phyloP scores from a whole-genome alignment of 2,797 vertebrate species.

The Podargus strigoides region DNA sequence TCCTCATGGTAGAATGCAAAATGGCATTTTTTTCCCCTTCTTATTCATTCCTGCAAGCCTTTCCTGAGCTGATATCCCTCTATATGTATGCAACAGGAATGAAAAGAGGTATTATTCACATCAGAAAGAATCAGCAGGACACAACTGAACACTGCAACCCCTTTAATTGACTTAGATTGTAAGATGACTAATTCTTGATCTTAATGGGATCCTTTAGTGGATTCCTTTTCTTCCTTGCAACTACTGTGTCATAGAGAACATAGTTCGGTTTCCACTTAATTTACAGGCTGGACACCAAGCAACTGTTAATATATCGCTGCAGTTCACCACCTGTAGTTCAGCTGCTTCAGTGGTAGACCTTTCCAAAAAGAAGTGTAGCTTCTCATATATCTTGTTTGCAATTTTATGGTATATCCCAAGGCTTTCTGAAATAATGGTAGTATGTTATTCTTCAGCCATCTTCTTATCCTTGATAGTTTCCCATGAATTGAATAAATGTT shows the following conservation, averaged over 20 bases:
- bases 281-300: background rate
- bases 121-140: background rate
- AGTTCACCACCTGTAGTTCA: background rate
- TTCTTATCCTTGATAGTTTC: background rate
- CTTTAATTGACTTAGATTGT: background rate
- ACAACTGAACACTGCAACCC: background rate
- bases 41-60: background rate
- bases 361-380: background rate
- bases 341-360: background rate
- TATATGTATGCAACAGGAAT: background rate
- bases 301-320: background rate
- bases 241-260: background rate
- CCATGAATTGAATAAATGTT: background rate
- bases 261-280: background rate
- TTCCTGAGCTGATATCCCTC: background rate
- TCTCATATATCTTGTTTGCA: background rate
- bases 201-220: background rate
- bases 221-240: background rate
- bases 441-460: background rate
- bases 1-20: background rate
- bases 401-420: background rate
- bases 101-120: background rate
- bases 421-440: background rate
- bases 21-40: accelerated
- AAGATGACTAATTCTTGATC: background rate